Percentiles rank a stretch among this genome's conserved stretches.
Evolutionary conservation across 2,113 vertebrate genomes (phyloP).

Genomic region (Alligator sinensis): DNA sequence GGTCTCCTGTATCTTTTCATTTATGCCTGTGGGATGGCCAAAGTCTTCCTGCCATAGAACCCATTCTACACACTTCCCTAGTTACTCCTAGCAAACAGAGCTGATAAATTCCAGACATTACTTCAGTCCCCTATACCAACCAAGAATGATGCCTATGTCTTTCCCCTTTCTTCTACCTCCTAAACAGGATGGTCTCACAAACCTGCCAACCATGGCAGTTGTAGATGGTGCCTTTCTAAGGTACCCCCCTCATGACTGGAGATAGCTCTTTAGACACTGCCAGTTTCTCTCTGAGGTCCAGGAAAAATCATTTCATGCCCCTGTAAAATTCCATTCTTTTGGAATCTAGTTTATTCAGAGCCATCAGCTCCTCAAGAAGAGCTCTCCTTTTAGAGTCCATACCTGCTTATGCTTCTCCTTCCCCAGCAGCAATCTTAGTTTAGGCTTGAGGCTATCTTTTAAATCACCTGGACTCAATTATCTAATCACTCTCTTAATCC

Average conservation of each 20-base stretch:
- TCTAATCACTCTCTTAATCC: slow-evolving; percentile 69
- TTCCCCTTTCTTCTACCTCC: slow-evolving; percentile 43
- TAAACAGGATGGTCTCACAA: slow-evolving; percentile 53
- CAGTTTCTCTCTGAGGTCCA: slow-evolving; percentile 17
- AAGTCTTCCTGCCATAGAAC: neutral
- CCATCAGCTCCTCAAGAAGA: neutral
- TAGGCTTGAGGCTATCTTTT: slow-evolving; percentile 66
- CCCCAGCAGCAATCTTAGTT: slow-evolving; percentile 12
- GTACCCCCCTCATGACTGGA: neutral
- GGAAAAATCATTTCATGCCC: neutral
- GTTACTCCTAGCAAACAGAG: neutral
- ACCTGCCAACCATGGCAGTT: slow-evolving; percentile 70
- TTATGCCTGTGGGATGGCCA: neutral
- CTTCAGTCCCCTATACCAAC: neutral
- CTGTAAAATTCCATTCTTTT: neutral
- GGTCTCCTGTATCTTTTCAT: rapidly evolving
- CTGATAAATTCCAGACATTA: neutral
- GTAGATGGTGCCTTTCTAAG: slow-evolving; percentile 65
- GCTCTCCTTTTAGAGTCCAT: neutral
- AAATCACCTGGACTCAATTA: slow-evolving; percentile 64
- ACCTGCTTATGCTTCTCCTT: too few relatives aligned
- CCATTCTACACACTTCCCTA: neutral
- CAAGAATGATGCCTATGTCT: slow-evolving; percentile 59
- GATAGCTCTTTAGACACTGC: neutral
- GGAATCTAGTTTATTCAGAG: neutral